Conservation (phyloP, 1,140 invertebrate genomes). For the Leptestheria dahalacensis region DNA sequence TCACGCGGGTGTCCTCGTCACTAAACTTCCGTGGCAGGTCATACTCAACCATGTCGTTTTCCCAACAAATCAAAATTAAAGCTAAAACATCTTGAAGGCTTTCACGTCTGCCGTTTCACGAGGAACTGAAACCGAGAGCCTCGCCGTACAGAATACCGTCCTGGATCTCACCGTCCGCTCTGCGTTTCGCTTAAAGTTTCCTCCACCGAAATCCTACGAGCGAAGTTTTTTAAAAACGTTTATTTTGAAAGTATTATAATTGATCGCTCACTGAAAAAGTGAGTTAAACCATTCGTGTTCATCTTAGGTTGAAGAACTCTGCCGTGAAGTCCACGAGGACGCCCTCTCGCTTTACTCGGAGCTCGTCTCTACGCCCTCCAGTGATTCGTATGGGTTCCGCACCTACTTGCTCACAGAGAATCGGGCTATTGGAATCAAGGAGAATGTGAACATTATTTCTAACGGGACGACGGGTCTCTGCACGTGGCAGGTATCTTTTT, state of each 20-base stretch:
- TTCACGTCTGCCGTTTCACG: background rate
- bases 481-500: slow-evolving; percentile 7
- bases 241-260: background rate
- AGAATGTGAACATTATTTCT: slow-evolving; percentile 1
- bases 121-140: background rate
- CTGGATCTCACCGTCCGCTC: no score
- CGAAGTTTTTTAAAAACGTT: slow-evolving; percentile 6
- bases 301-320: background rate
- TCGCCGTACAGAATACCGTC: background rate
- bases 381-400: background rate
- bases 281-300: background rate
- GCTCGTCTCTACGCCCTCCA: background rate
- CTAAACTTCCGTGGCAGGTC: background rate
- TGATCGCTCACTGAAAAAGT: background rate
- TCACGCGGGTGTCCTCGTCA: background rate
- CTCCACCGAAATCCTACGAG: background rate
- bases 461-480: slow-evolving; percentile 3
- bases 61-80: background rate
- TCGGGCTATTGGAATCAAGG: background rate
- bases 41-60: background rate
- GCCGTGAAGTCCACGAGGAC: background rate
- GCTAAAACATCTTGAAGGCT: background rate
- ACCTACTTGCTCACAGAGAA: background rate
- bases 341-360: background rate
- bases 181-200: background rate